Evolutionary conservation across 2,888 invertebrate species (phyloP), one percentile per base, ranked within the genome.

Genomic region (Leptinotarsa rubiginosa): DNA sequence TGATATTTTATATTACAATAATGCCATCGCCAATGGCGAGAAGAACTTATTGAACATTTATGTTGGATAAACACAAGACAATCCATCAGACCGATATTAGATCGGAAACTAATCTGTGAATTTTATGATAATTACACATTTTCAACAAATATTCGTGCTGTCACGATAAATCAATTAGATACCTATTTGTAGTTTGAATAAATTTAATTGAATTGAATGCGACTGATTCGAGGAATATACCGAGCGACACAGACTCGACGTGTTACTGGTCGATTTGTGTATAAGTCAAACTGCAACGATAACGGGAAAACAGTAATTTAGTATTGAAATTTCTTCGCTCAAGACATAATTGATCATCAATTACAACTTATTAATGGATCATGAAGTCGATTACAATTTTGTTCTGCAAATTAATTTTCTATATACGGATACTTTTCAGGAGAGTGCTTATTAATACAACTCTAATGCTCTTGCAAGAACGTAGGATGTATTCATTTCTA

Each of bases 41-140:
- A 31, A 31, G 31, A 5, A 16, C 16, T 12, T 25, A 31, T 25
- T 62, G 4, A 15, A 31, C 16, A 62, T 62, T 62, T n/a, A 22
- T 13, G n/a, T n/a, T 62, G 25, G n/a, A 62, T 7, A 4, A n/a
- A 62, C 31, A 65, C 65, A 64, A 50, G 70, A 64, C 70, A 54
- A 31, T 70, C 50, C 65, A 70, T 70, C 47, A 65, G 50, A 70
- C 12, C 52, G 62, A 65, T 52, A 70, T 70, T 56, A 31, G 64
- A 65, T 70, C 65, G 7, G 47, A 25, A 65, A 31, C n/a, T 52
- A 31, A 68, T 68, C 65, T 70, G 54, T 65, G 54, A 65, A 70
- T 56, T 66, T 71, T 22, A 65, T 56, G 71, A 71, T 66, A 65
- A 71, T 54, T 25, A 70, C 71, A 66, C 66, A 59, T 71, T 66